Percentiles rank a stretch among this genome's conserved stretches.
Conservation (phyloP, 1,140 invertebrate genomes). For the Heliconius congener region DNA sequence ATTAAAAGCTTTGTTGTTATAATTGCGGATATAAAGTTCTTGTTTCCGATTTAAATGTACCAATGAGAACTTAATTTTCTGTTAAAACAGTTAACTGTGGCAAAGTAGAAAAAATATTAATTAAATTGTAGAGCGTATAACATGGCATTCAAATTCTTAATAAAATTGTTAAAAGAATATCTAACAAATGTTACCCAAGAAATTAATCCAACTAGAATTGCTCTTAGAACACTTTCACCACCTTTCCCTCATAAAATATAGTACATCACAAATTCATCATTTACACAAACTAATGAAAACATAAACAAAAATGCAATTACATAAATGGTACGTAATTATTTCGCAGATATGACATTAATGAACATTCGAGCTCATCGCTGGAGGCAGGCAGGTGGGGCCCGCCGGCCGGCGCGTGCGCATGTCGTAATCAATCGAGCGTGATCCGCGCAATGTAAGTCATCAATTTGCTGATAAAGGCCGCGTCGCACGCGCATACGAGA, state of each 20-base stretch:
- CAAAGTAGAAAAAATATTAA: too few species aligned
- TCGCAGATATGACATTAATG: not conserved
- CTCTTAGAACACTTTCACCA: too few species aligned
- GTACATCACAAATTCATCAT: not conserved
- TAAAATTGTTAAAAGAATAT: too few species aligned
- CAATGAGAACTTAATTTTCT: not conserved
- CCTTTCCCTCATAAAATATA: too few species aligned
- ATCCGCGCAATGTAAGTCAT: constrained; percentile 34
- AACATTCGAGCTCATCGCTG: constrained; percentile 21
- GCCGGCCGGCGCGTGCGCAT: constrained; percentile 30
- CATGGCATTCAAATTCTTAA: too few species aligned
- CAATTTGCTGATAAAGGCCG: constrained; percentile 30
- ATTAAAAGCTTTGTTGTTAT: not conserved
- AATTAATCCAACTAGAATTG: not conserved
- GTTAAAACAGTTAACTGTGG: not conserved
- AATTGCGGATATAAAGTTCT: not conserved
- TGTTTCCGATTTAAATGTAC: not conserved
- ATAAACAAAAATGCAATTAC: not conserved
- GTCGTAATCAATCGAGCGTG: constrained; percentile 33
- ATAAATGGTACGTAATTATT: constrained; percentile 1
- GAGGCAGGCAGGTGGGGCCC: constrained; percentile 24
- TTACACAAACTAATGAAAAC: not conserved
- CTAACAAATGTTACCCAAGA: not conserved
- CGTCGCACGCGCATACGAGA: constrained; percentile 11
- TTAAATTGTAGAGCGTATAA: too few species aligned